Percentiles rank a stretch among this genome's conserved stretches.
Evolutionary conservation across 2,113 vertebrate genomes (phyloP).

Genomic region (Strigops habroptila): DNA sequence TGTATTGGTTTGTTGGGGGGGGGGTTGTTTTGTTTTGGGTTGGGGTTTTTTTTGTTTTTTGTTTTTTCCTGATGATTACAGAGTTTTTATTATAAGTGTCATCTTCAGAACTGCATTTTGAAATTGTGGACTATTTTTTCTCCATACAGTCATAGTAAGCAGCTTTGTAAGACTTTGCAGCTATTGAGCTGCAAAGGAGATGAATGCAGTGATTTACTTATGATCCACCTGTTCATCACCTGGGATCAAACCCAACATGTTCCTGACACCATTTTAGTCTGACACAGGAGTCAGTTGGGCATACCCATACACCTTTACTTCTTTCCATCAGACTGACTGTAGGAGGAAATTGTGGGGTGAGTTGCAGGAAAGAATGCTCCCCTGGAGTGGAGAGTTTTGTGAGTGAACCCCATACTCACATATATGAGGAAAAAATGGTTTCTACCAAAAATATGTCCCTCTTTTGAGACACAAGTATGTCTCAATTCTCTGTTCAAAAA

Average conservation of each 20-base stretch:
- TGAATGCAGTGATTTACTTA: neutral
- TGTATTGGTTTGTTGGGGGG: no score
- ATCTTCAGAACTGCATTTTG: neutral
- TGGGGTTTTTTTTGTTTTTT: no score
- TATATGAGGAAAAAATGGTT: neutral
- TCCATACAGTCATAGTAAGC: neutral
- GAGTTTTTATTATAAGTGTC: neutral
- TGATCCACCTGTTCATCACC: neutral
- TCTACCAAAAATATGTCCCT: neutral
- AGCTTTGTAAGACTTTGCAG: no score
- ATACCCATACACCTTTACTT: accelerated
- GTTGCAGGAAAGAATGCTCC: neutral
- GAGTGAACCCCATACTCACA: neutral
- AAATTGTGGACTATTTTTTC: neutral
- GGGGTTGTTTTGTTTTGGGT: no score
- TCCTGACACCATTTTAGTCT: neutral
- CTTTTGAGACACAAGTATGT: neutral
- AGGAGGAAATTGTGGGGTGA: neutral
- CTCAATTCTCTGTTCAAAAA: neutral
- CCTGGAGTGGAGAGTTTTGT: neutral
- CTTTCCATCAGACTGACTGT: neutral
- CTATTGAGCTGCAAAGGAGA: neutral
- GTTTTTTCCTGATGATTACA: neutral
- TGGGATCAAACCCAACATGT: neutral
- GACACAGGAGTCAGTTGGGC: neutral